Evolutionary conservation across 1,140 invertebrate genomes (phyloP).

Genomic region (Popillia japonica): DNA sequence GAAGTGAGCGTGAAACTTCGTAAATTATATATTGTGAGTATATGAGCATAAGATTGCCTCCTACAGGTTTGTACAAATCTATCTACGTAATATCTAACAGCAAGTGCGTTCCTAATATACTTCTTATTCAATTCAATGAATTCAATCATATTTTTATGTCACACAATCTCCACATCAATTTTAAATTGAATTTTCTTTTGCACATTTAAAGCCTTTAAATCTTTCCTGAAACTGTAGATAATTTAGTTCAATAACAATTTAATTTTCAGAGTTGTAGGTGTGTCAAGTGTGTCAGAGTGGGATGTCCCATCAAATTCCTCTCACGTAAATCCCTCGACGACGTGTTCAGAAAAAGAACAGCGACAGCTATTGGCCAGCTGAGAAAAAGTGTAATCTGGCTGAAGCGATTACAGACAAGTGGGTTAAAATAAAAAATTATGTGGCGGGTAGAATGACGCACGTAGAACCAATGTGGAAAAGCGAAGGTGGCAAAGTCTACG

Average conservation of each 20-base stretch:
- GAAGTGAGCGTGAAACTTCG: not conserved
- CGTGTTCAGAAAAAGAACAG: not conserved
- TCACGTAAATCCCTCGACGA: not conserved
- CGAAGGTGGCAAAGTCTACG: not conserved
- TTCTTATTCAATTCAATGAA: no score
- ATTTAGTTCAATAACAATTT: no score
- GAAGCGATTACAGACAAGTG: not conserved
- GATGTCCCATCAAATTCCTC: not conserved
- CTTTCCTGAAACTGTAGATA: no score
- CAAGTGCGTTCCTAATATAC: no score
- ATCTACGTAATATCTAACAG: no score
- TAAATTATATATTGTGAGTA: slow-evolving; percentile 21
- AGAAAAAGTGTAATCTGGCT: no score
- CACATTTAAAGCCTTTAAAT: no score
- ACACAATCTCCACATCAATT: no score
- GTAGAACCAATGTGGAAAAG: not conserved
- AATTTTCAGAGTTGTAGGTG: no score
- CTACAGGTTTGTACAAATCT: not conserved
- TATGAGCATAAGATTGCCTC: not conserved
- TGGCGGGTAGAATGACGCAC: not conserved
- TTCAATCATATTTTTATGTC: no score
- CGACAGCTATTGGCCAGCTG: not conserved
- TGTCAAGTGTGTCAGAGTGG: no score
- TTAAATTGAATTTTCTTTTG: no score
- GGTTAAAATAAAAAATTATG: slow-evolving; percentile 53